These are phyloP conservation scores for Megalops cyprinoides DNA, from an alignment of 2,797 vertebrate genomes.

Conservation along the genomic window DNA sequence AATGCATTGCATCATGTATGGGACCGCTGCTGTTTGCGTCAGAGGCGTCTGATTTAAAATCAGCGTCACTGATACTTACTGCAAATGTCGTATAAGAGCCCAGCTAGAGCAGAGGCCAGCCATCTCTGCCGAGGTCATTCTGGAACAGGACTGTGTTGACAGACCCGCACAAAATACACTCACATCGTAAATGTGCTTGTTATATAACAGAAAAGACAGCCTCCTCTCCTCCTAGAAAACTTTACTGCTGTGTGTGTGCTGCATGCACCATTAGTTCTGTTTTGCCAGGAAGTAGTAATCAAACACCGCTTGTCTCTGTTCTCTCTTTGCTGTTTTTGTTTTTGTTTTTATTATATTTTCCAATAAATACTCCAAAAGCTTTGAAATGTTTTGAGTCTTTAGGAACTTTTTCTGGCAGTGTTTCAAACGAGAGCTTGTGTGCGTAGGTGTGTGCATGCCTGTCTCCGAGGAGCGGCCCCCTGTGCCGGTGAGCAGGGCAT, in stretches of 20 bases:
- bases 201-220: background rate
- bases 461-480: background rate
- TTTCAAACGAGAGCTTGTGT: background rate
- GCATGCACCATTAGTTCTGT: too few relatives aligned
- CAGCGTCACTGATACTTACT: slow-evolving; percentile 14
- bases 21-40: slow-evolving; percentile 6
- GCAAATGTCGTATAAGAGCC: slow-evolving; percentile 25
- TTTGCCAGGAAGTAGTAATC: too few relatives aligned
- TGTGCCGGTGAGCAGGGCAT: background rate
- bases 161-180: background rate
- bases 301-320: too few relatives aligned
- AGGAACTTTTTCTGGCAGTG: background rate
- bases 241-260: background rate
- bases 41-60: slow-evolving; percentile 22
- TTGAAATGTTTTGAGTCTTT: background rate
- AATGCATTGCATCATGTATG: background rate
- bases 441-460: background rate
- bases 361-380: too few relatives aligned
- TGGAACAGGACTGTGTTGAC: background rate
- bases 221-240: too few relatives aligned
- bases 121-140: background rate
- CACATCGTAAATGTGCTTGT: background rate
- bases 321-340: too few relatives aligned
- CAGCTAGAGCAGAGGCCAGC: slow-evolving; percentile 7
- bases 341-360: too few relatives aligned